phyloP scores from a whole-genome alignment of 2,888 invertebrate genomes.

The Oegoconia quadripuncta region DNA sequence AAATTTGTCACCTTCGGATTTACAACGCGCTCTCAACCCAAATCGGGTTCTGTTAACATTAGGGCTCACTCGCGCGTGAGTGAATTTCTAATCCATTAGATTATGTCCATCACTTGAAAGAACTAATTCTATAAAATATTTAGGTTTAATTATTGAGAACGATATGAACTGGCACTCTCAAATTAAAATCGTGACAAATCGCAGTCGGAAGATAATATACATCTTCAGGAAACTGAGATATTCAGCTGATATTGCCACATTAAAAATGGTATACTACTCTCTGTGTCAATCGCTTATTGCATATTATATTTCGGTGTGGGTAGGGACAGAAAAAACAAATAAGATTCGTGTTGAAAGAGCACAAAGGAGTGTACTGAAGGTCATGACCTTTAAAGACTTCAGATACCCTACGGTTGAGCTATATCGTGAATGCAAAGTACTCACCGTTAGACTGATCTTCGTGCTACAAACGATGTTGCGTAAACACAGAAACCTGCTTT shows the following conservation, averaged over 20 bases:
- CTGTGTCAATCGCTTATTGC: neutral
- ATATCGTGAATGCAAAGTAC: neutral
- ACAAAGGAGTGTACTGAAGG: neutral
- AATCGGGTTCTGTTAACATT: neutral
- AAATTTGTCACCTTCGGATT: slow-evolving; percentile 1
- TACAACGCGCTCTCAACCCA: neutral
- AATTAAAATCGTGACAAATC: neutral
- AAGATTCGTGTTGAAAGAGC: neutral
- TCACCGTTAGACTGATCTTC: slow-evolving; percentile 1
- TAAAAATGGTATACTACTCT: neutral
- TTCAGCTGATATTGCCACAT: neutral
- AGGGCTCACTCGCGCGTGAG: neutral
- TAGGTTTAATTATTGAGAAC: neutral
- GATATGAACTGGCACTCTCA: neutral
- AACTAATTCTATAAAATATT: neutral
- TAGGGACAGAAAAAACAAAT: neutral
- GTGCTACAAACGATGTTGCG: neutral
- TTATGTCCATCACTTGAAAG: neutral
- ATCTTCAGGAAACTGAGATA: neutral
- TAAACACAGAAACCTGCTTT: neutral
- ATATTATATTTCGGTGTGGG: neutral
- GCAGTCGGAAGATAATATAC: neutral
- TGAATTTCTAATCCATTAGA: neutral
- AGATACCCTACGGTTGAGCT: neutral
- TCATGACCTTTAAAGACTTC: neutral